These are phyloP conservation scores for Climacteris rufus DNA, from an alignment of 2,113 vertebrate species.

Conservation along the genomic window DNA sequence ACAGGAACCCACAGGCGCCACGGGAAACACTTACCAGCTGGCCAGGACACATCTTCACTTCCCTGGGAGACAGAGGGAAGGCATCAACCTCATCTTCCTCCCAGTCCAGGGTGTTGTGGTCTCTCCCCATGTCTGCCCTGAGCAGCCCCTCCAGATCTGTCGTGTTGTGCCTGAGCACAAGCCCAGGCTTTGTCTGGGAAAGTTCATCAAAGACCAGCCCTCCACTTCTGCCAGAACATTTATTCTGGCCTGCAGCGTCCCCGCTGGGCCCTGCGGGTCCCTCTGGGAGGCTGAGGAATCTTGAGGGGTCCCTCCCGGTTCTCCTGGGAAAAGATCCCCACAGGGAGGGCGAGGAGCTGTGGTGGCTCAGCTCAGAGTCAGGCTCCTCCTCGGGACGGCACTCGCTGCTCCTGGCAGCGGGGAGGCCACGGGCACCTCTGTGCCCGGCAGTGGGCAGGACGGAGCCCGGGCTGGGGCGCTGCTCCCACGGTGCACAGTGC, in stretches of 20 bases:
- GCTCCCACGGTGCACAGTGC: no score
- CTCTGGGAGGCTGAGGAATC: background rate
- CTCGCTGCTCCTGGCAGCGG: background rate
- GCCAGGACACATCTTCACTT: background rate
- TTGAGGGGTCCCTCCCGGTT: background rate
- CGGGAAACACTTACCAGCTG: background rate
- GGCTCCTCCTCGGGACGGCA: background rate
- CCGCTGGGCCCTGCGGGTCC: background rate
- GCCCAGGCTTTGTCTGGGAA: background rate
- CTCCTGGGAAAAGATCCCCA: background rate
- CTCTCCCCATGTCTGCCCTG: background rate
- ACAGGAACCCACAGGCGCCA: background rate
- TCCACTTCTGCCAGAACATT: background rate
- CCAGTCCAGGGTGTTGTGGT: no score
- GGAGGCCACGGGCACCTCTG: background rate
- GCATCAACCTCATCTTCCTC: background rate
- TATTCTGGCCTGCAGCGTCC: background rate
- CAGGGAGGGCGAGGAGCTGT: accelerated
- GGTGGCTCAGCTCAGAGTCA: background rate
- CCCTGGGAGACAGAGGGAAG: background rate
- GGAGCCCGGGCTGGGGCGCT: no score
- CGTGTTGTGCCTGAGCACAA: accelerated
- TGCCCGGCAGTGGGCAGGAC: no score
- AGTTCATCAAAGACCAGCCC: background rate
- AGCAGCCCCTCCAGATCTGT: background rate